A percentile compares a stretch with the other conserved stretches of the same genome.
Conservation (phyloP, 2,113 vertebrate species). For the Varanus komodoensis region DNA sequence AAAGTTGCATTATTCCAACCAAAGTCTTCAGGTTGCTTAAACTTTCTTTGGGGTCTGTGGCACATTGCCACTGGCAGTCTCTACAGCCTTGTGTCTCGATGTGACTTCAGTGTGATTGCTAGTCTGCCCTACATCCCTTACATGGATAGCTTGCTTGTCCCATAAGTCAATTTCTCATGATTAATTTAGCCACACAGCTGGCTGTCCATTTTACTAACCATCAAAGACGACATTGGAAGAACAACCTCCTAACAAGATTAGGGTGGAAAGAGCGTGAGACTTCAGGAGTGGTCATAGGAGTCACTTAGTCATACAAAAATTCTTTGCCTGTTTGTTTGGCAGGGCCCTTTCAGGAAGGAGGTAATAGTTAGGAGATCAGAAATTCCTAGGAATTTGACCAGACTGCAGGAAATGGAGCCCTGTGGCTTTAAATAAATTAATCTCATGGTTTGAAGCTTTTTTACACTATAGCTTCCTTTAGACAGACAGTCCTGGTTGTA, state of each 20-base stretch:
- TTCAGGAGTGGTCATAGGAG: background rate
- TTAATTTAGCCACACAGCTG: background rate
- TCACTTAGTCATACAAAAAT: background rate
- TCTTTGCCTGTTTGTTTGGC: slow-evolving; percentile 42
- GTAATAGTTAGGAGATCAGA: slow-evolving; percentile 48
- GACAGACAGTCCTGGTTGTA: background rate
- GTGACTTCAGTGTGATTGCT: background rate
- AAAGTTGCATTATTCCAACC: background rate
- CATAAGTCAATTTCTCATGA: background rate
- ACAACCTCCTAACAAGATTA: background rate
- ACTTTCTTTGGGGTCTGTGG: background rate
- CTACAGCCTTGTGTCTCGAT: background rate
- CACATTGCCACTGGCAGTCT: background rate
- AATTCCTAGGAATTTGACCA: background rate
- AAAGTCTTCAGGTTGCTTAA: background rate
- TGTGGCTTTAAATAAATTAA: background rate
- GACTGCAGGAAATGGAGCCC: background rate
- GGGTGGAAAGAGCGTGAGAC: slow-evolving; percentile 34
- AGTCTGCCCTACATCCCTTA: background rate
- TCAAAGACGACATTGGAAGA: slow-evolving; percentile 28
- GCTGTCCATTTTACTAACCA: slow-evolving; percentile 8
- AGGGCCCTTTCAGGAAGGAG: slow-evolving; percentile 40
- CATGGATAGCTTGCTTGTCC: background rate
- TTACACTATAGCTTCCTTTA: background rate
- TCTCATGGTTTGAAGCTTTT: background rate